phyloP scores from a whole-genome alignment of 2,888 invertebrate genomes.

The Nemotelus nigrinus region DNA sequence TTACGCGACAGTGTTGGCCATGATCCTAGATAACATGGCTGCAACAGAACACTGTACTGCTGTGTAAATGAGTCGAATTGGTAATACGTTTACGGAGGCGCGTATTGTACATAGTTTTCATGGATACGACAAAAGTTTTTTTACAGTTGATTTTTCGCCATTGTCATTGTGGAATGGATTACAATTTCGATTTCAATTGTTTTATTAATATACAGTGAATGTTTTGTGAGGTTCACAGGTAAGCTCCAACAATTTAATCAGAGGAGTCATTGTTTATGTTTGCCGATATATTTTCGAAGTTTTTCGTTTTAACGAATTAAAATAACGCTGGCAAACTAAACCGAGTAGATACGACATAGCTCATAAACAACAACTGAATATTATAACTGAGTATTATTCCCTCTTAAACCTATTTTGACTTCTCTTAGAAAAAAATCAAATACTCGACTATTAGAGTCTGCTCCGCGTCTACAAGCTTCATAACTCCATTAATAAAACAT shows the following conservation, averaged over 20 bases:
- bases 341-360: neutral
- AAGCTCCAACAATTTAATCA: too few species aligned
- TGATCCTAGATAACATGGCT: conserved; percentile 10
- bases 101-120: neutral
- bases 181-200: conserved; percentile 1
- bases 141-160: neutral
- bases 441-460: too few species aligned
- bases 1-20: neutral
- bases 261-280: too few species aligned
- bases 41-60: neutral
- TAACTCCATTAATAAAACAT: conserved; percentile 37
- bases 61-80: conserved; percentile 19
- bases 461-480: too few species aligned
- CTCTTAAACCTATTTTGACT: too few species aligned
- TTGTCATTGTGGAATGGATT: neutral
- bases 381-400: too few species aligned
- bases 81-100: conserved; percentile 8
- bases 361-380: too few species aligned
- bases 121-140: neutral
- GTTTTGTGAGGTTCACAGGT: neutral
- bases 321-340: neutral
- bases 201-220: neutral
- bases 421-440: too few species aligned
- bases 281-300: too few species aligned
- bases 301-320: neutral